A percentile compares a stretch with the other conserved stretches of the same genome.
phyloP scores from a whole-genome alignment of 2,113 vertebrate genomes.

The Callorhinus ursinus region DNA sequence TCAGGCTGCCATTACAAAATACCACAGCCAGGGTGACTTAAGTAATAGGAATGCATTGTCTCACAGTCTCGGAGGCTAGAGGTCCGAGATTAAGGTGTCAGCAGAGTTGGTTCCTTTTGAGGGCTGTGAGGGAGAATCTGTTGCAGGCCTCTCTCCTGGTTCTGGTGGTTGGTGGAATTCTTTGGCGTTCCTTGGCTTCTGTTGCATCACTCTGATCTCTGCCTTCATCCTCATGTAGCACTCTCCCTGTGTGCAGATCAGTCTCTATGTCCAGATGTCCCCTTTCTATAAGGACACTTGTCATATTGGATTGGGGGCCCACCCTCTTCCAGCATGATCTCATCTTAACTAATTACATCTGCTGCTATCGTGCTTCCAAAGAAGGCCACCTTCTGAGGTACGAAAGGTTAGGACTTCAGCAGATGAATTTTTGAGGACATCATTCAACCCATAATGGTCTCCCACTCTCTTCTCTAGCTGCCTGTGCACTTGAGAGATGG shows the following conservation, averaged over 20 bases:
- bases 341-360: not conserved
- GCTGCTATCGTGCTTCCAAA: not conserved
- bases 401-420: not conserved
- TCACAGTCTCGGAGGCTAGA: not conserved
- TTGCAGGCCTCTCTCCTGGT: not conserved
- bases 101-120: not conserved
- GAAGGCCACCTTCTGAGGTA: not conserved
- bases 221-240: not conserved
- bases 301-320: not conserved
- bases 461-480: not conserved
- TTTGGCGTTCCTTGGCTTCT: not conserved
- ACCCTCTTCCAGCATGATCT: not conserved
- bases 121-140: not conserved
- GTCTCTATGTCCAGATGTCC: not conserved
- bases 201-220: not conserved
- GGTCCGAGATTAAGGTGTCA: not conserved
- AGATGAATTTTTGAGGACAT: not conserved
- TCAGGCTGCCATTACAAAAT: not conserved
- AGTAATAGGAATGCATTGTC: not conserved
- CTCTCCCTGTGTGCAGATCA: not conserved
- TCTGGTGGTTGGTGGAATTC: not conserved
- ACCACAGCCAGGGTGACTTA: not conserved
- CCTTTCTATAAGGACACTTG: not conserved
- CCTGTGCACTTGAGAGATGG: not conserved
- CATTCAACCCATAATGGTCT: not conserved